Percentiles rank a stretch among this genome's conserved stretches.
These are phyloP conservation scores for Rhinopomastus cyanomelas DNA, from an alignment of 2,113 vertebrate genomes.

Conservation along the genomic window DNA sequence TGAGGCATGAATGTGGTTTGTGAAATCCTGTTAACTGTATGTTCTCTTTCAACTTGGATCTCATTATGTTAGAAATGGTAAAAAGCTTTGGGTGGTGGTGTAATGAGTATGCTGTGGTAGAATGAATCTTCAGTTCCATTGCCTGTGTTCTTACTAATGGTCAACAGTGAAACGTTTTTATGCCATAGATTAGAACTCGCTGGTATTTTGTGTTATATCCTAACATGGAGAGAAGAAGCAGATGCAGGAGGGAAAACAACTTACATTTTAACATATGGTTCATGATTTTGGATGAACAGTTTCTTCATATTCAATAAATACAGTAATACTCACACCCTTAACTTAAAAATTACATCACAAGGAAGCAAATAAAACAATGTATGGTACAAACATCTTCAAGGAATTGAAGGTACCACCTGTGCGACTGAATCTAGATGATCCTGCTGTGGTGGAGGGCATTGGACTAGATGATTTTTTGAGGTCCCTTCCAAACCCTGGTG, in stretches of 20 bases:
- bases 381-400: neutral
- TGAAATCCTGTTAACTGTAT: neutral
- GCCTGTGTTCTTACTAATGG: neutral
- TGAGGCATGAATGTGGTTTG: conserved; percentile 24
- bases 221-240: neutral
- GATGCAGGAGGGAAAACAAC: neutral
- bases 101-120: neutral
- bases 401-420: no score
- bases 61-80: neutral
- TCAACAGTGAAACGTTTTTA: neutral
- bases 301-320: neutral
- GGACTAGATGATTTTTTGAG: no score
- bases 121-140: neutral
- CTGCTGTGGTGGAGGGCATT: no score
- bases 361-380: neutral
- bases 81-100: neutral
- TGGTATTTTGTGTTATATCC: neutral
- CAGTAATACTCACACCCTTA: neutral
- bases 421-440: no score
- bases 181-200: neutral
- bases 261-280: neutral
- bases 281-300: neutral
- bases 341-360: neutral
- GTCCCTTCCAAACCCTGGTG: no score
- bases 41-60: conserved; percentile 2